phyloP scores from a whole-genome alignment of 2,113 vertebrate species.

The Globicephala melas region DNA sequence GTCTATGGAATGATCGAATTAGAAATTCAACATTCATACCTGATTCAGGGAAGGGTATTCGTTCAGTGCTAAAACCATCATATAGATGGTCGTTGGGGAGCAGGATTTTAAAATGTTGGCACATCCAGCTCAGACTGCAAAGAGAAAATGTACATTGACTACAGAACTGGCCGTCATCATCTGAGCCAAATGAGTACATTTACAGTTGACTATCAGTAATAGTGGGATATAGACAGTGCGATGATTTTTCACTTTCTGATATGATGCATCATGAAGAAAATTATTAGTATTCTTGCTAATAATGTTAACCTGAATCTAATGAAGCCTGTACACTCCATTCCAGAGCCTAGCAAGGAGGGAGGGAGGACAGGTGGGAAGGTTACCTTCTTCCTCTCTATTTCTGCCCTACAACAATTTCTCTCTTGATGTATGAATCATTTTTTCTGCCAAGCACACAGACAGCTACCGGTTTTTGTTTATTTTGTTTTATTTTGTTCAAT shows the following conservation, averaged over 20 bases:
- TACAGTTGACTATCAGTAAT: background rate
- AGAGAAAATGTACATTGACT: background rate
- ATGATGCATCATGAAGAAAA: background rate
- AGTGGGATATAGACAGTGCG: background rate
- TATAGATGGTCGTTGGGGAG: background rate
- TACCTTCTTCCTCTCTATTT: background rate
- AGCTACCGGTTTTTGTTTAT: background rate
- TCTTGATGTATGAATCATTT: background rate
- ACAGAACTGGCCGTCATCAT: background rate
- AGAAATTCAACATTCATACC: background rate
- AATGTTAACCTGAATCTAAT: background rate
- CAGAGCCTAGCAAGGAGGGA: background rate
- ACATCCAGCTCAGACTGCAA: background rate
- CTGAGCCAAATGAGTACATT: background rate
- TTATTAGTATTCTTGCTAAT: background rate
- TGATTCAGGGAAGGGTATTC: background rate
- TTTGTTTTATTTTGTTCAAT: background rate
- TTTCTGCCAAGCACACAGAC: background rate
- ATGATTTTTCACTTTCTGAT: background rate
- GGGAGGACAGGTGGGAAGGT: background rate
- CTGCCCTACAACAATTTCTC: background rate
- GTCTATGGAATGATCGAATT: background rate
- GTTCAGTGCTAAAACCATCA: background rate
- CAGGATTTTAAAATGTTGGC: background rate
- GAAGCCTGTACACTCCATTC: background rate